A percentile compares a stretch with the other conserved stretches of the same genome.
Evolutionary conservation across 2,888 invertebrate genomes (phyloP).

Genomic region (Tholera decimalis): DNA sequence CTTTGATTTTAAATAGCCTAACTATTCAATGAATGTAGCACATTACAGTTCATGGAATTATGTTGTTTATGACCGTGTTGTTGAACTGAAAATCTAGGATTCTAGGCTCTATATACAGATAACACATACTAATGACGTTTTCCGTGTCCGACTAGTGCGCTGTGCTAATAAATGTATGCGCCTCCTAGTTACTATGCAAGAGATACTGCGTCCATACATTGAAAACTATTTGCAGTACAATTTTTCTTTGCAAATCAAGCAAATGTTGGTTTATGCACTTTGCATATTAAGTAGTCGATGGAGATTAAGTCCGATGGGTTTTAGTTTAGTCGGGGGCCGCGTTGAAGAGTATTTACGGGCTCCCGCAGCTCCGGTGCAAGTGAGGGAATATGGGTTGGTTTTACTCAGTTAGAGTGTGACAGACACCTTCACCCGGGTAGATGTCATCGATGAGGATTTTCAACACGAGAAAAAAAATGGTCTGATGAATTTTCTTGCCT

Average conservation of each 20-base stretch:
- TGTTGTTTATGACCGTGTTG: slow-evolving; percentile 23
- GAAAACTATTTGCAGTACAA: slow-evolving; percentile 31
- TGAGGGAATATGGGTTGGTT: too few species aligned
- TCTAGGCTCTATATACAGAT: slow-evolving; percentile 47
- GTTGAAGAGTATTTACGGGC: too few species aligned
- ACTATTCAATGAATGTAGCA: slow-evolving; percentile 16
- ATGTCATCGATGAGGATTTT: too few species aligned
- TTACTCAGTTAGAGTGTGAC: too few species aligned
- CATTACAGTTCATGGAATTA: slow-evolving; percentile 12
- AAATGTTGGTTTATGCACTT: slow-evolving; percentile 24
- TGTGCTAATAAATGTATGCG: slow-evolving; percentile 43
- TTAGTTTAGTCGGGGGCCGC: too few species aligned
- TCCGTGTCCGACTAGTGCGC: slow-evolving; percentile 34
- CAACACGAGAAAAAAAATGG: too few species aligned
- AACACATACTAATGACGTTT: slow-evolving; percentile 40
- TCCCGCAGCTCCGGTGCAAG: too few species aligned
- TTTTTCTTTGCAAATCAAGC: slow-evolving; percentile 25
- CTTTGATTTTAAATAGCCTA: neutral
- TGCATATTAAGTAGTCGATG: slow-evolving; percentile 37
- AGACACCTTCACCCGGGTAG: too few species aligned
- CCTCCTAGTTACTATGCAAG: slow-evolving; percentile 53
- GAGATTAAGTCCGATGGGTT: slow-evolving; percentile 2
- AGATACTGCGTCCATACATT: slow-evolving; percentile 46
- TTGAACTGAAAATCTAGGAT: slow-evolving; percentile 33
- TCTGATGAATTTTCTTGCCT: neutral